Conservation (phyloP, 2,113 vertebrate genomes). For the Corydoras sp. region DNA sequence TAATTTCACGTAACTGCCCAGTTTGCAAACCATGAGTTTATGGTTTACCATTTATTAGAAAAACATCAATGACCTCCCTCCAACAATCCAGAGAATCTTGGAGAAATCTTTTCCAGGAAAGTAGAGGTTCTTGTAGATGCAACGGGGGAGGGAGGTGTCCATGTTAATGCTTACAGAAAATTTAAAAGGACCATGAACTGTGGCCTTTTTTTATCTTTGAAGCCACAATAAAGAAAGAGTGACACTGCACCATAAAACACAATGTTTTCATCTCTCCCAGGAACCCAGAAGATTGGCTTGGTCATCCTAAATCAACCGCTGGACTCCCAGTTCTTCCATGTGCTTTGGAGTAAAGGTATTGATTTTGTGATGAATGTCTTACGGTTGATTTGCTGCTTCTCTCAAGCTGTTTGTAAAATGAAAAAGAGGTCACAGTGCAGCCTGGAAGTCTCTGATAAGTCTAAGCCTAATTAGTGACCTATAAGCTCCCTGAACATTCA, state of each 20-base stretch:
- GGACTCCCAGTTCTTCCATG: slow-evolving; percentile 56
- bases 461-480: slow-evolving; percentile 24
- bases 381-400: slow-evolving; percentile 30
- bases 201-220: too few relatives aligned
- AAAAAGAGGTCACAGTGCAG: slow-evolving; percentile 5
- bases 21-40: too few relatives aligned
- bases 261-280: slow-evolving; percentile 44
- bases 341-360: slow-evolving; percentile 71
- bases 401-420: slow-evolving; percentile 4
- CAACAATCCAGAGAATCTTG: slow-evolving; percentile 21
- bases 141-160: too few relatives aligned
- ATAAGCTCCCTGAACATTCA: not conserved
- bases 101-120: slow-evolving; percentile 7
- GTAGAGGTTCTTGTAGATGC: too few relatives aligned
- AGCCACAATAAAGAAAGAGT: not conserved
- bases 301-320: slow-evolving; percentile 69
- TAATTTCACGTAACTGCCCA: too few relatives aligned
- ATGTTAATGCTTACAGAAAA: too few relatives aligned
- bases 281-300: slow-evolving; percentile 64
- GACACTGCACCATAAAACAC: not conserved
- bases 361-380: slow-evolving; percentile 28
- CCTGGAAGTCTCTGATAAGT: slow-evolving; percentile 20
- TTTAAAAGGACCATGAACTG: not conserved
- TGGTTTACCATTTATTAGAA: too few relatives aligned
- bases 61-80: too few relatives aligned